These are phyloP conservation scores for Phoenoteleia sp. DNA, from an alignment of 2,888 invertebrate species.

Conservation along the genomic window DNA sequence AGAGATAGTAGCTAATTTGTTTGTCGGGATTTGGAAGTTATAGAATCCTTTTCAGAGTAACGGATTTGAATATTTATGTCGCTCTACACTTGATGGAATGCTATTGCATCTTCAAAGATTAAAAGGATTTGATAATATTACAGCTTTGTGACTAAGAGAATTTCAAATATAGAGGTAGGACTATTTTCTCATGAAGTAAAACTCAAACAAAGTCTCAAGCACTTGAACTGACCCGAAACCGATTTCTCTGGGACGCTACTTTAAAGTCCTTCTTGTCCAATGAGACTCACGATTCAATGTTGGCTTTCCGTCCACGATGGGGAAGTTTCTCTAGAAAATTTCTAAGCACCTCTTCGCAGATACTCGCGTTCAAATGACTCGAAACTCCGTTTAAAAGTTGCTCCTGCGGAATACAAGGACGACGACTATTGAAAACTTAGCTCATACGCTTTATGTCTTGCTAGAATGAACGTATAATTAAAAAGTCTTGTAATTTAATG, in stretches of 20 bases:
- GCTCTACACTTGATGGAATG: neutral
- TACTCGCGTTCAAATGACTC: slow-evolving; percentile 62
- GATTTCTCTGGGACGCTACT: slow-evolving; percentile 63
- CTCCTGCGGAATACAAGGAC: slow-evolving; percentile 22
- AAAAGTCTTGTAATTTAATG: slow-evolving; percentile 36
- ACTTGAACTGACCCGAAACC: slow-evolving; percentile 62
- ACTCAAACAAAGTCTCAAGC: slow-evolving; percentile 60
- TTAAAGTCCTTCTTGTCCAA: slow-evolving; percentile 61
- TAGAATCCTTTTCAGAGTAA: too few relatives aligned
- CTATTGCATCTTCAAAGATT: slow-evolving; percentile 39
- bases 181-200: slow-evolving; percentile 63
- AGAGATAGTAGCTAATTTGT: too few relatives aligned
- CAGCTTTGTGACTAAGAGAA: slow-evolving; percentile 50
- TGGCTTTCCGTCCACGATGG: slow-evolving; percentile 54
- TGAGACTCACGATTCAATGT: slow-evolving; percentile 53
- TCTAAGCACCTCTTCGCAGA: slow-evolving; percentile 62
- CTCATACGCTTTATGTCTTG: slow-evolving; percentile 35
- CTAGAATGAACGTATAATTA: neutral
- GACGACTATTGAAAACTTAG: slow-evolving; percentile 18
- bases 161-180: slow-evolving; percentile 48
- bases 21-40: too few relatives aligned
- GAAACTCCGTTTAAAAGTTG: slow-evolving; percentile 61
- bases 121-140: slow-evolving; percentile 41
- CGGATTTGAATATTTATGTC: neutral
- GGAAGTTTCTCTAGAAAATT: slow-evolving; percentile 60